Evolutionary conservation across 1,140 invertebrate species (phyloP).

Genomic region (Dendrolimus punctatus): DNA sequence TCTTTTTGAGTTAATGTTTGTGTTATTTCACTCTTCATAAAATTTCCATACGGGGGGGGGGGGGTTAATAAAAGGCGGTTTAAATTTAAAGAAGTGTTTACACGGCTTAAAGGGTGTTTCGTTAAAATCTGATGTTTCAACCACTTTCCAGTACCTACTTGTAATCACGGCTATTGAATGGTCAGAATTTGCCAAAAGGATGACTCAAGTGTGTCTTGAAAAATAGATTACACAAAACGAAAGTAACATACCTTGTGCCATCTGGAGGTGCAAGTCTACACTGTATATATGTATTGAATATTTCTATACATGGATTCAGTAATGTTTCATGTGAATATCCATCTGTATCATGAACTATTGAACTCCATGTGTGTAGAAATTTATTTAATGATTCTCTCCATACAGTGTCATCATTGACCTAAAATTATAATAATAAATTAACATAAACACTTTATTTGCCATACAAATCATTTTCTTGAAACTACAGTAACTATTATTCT

Average conservation of each 20-base stretch:
- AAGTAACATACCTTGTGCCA: slow-evolving; percentile 74
- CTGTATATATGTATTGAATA: slow-evolving; percentile 89
- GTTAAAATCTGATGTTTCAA: too few relatives aligned
- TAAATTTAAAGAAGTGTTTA: too few relatives aligned
- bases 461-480: not conserved
- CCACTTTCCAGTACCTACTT: too few relatives aligned
- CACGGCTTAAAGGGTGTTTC: too few relatives aligned
- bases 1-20: too few relatives aligned
- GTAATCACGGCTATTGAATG: too few relatives aligned
- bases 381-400: slow-evolving; percentile 87
- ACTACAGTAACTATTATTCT: too few relatives aligned
- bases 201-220: too few relatives aligned
- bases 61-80: too few relatives aligned
- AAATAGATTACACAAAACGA: not conserved
- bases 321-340: slow-evolving; percentile 73
- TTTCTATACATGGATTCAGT: slow-evolving; percentile 67
- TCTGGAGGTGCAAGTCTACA: slow-evolving; percentile 87
- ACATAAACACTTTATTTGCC: not conserved
- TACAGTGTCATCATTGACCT: slow-evolving; percentile 67
- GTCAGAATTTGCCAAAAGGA: too few relatives aligned
- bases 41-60: too few relatives aligned
- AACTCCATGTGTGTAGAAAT: slow-evolving; percentile 86
- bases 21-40: too few relatives aligned
- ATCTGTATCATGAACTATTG: slow-evolving; percentile 74
- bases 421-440: slow-evolving; percentile 12